Percentiles rank a stretch among this genome's conserved stretches.
phyloP scores from a whole-genome alignment of 2,888 invertebrate species.

The Nomada lathburiana region DNA sequence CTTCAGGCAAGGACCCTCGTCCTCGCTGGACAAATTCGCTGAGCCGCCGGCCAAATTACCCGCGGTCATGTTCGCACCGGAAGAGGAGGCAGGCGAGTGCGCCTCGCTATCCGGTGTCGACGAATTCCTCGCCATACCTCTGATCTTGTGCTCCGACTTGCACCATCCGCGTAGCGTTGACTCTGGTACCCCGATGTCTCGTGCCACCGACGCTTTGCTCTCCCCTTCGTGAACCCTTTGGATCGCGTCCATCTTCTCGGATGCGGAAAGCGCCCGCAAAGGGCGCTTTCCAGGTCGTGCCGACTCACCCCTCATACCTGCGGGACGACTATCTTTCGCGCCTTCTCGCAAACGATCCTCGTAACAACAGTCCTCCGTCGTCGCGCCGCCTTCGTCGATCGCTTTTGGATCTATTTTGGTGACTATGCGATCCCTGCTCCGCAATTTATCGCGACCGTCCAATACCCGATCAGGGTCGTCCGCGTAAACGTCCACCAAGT shows the following conservation, averaged over 20 bases:
- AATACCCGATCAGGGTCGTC: conserved; percentile 37
- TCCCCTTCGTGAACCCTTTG: conserved; percentile 93
- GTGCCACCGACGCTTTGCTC: conserved; percentile 93
- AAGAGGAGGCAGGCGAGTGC: conserved; percentile 78
- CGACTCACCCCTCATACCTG: conserved; percentile 85
- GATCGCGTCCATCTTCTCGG: conserved; percentile 93
- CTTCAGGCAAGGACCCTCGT: conserved; percentile 76
- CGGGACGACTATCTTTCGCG: conserved; percentile 64
- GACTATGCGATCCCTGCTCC: conserved; percentile 34
- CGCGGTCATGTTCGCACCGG: conserved; percentile 69
- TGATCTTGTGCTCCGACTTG: conserved; percentile 92
- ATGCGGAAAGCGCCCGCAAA: conserved; percentile 90
- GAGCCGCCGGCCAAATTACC: conserved; percentile 42
- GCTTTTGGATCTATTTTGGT: conserved; percentile 49
- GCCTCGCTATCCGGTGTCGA: conserved; percentile 87
- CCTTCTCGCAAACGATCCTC: conserved; percentile 70
- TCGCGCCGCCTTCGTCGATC: conserved; percentile 59
- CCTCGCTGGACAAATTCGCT: conserved; percentile 72
- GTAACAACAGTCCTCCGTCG: conserved; percentile 47
- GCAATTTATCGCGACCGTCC: conserved; percentile 31
- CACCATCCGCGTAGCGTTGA: conserved; percentile 95
- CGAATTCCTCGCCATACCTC: conserved; percentile 87
- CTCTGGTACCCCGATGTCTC: conserved; percentile 94
- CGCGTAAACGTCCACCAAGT: conserved; percentile 34
- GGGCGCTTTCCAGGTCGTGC: conserved; percentile 91